These are phyloP conservation scores for Muscicapa adusta DNA, from an alignment of 2,113 vertebrate genomes.

Conservation along the genomic window DNA sequence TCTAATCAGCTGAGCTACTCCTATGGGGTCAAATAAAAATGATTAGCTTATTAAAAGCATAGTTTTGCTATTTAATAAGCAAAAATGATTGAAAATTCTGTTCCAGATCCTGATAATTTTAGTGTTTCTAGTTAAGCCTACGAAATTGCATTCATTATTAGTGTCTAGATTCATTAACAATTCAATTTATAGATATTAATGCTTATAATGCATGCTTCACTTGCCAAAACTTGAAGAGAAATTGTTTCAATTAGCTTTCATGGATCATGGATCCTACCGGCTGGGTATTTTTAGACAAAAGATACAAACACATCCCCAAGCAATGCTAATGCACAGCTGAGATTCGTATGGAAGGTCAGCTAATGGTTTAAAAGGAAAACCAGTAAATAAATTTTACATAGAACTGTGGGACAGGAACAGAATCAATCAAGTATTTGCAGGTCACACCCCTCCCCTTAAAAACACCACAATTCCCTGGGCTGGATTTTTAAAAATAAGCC, in stretches of 20 bases:
- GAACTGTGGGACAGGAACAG: conserved; percentile 51
- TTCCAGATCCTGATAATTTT: conserved; percentile 81
- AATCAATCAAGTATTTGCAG: conserved; percentile 65
- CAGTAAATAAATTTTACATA: conserved; percentile 70
- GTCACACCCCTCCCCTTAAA: background rate
- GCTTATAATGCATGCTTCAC: conserved; percentile 82
- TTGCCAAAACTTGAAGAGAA: conserved; percentile 85
- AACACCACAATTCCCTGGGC: conserved; percentile 13
- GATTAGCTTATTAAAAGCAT: conserved; percentile 84
- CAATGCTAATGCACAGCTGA: conserved; percentile 79
- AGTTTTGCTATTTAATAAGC: conserved; percentile 82
- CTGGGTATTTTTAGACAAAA: conserved; percentile 83
- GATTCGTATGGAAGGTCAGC: conserved; percentile 75
- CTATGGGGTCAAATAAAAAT: conserved; percentile 83
- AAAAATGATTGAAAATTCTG: conserved; percentile 83
- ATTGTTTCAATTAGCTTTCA: conserved; percentile 87
- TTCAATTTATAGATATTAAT: conserved; percentile 87
- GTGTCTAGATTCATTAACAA: conserved; percentile 87
- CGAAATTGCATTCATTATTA: conserved; percentile 85
- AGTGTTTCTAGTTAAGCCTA: conserved; percentile 83
- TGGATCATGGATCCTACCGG: conserved; percentile 79
- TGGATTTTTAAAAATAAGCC: background rate
- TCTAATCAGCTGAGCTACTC: conserved; percentile 79
- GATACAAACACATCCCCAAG: conserved; percentile 81
- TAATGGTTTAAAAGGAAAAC: conserved; percentile 71